Base-by-base conservation (phyloP, 2,888 invertebrate species). In the Lasioglossum calceatum region DNA sequence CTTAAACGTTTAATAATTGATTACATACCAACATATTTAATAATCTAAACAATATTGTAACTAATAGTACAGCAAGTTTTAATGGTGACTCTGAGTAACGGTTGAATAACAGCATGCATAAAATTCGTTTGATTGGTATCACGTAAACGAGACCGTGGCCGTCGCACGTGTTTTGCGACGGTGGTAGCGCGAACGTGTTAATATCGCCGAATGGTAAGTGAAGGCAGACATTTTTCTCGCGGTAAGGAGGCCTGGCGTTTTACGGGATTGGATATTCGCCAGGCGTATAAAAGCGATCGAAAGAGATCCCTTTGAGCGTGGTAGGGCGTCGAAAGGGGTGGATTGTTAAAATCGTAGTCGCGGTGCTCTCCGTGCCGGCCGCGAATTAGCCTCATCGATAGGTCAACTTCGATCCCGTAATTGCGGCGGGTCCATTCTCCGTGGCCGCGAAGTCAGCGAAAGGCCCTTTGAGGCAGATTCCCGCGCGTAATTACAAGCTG, bases 381-480 rank as follows among this genome's bases (percentile, higher is more conserved):
- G 50, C 50, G 78, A 75, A 82, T 81, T 84, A 77, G 84, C 82
- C 73, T 81, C 80, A 72, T 88, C 88, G 86, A 86, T 84, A 76
- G 86, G 82, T 88, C 86, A 82, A 88, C 74, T 78, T 85, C 77
- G 87, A 87, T 82, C 82, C 73, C 23, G 77, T 87, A 87, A 88
- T 85, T 85, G 88, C 78, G 83, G 83, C 79, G 76, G 77, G 79
- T 85, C 71, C 78, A 77, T 83, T 88, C 82, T 77, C 81, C 80
- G 76, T 67, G 81, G 64, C 70, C 64, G 73, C 42, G 80, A 89
- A 87, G 75, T 76, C 86, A 79, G 81, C 87, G 81, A 87, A 82
- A 82, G 87, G 88, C 81, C 84, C 83, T 88, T 85, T 85, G 87
- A 91, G 86, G 86, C 77, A 61, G 82, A 88, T 83, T 80, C 87